phyloP scores from a whole-genome alignment of 2,888 invertebrate genomes.

The Chymomyza fuscimana region DNA sequence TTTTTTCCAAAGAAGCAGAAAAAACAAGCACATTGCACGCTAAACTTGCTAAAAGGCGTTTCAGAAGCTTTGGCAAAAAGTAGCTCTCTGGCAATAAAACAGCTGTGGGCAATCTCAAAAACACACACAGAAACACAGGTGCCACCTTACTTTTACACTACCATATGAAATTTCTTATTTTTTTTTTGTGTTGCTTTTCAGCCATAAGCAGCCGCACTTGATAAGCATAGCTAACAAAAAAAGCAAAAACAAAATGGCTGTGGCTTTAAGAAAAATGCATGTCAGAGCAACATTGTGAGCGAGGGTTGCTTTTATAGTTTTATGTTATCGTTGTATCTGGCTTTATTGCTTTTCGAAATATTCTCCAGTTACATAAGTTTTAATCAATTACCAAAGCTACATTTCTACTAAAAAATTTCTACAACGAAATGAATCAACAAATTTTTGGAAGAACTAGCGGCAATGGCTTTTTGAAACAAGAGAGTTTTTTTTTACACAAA shows the following conservation, averaged over 20 bases:
- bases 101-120: constrained; percentile 44
- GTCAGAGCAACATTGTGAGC: background rate
- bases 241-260: background rate
- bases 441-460: no score
- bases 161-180: background rate
- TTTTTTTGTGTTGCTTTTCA: constrained; percentile 33
- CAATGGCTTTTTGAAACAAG: no score
- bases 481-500: no score
- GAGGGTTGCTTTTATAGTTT: no score
- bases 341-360: no score
- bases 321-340: no score
- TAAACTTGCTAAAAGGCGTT: background rate
- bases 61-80: background rate
- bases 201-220: constrained; percentile 38
- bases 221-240: constrained; percentile 47
- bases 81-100: constrained; percentile 28
- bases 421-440: no score
- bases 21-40: background rate
- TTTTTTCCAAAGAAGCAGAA: background rate
- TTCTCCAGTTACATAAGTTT: no score
- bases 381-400: no score
- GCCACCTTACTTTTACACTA: constrained; percentile 1
- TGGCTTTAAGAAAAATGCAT: constrained; percentile 20
- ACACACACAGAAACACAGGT: background rate
- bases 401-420: no score